Evolutionary conservation across 2,797 vertebrate species (phyloP).

Genomic region (Leptoclinus maculatus): DNA sequence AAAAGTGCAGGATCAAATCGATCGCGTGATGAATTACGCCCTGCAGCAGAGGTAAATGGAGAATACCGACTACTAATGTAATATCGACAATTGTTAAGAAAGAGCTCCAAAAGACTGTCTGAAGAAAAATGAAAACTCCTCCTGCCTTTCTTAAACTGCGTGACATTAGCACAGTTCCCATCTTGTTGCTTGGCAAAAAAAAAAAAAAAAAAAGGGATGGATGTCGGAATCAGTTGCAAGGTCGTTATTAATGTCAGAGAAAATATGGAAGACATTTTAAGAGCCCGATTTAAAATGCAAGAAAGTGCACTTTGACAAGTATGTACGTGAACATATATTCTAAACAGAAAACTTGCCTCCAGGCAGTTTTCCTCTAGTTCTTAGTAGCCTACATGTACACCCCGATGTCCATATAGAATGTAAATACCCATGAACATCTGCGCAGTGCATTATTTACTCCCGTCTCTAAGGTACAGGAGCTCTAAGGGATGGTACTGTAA

Average conservation of each 20-base stretch:
- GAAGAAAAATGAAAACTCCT: no score
- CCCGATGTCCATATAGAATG: slow-evolving; percentile 21
- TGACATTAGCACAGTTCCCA: not conserved
- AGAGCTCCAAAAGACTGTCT: not conserved
- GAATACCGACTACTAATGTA: slow-evolving; percentile 15
- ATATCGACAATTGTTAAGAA: slow-evolving; percentile 34
- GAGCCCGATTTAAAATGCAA: slow-evolving; percentile 25
- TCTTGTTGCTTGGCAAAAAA: slow-evolving; percentile 16
- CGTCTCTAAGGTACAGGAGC: slow-evolving; percentile 39
- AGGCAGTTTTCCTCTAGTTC: slow-evolving; percentile 4
- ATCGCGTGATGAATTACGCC: slow-evolving; percentile 33
- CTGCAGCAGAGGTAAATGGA: slow-evolving; percentile 25
- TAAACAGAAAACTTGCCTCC: not conserved
- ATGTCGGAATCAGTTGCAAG: slow-evolving; percentile 22
- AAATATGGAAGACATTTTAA: slow-evolving; percentile 36
- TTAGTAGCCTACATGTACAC: not conserved
- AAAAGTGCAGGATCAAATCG: slow-evolving; percentile 23
- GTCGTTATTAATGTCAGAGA: slow-evolving; percentile 35
- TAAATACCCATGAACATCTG: slow-evolving; percentile 50
- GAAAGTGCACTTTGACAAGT: slow-evolving; percentile 28
- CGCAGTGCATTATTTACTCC: slow-evolving; percentile 35
- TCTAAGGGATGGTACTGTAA: slow-evolving; percentile 42
- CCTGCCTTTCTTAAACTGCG: no score
- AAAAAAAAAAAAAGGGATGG: slow-evolving; percentile 1
- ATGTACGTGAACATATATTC: slow-evolving; percentile 1